Base-by-base conservation (phyloP, 2,888 invertebrate species). In the Gerris lacustris region DNA sequence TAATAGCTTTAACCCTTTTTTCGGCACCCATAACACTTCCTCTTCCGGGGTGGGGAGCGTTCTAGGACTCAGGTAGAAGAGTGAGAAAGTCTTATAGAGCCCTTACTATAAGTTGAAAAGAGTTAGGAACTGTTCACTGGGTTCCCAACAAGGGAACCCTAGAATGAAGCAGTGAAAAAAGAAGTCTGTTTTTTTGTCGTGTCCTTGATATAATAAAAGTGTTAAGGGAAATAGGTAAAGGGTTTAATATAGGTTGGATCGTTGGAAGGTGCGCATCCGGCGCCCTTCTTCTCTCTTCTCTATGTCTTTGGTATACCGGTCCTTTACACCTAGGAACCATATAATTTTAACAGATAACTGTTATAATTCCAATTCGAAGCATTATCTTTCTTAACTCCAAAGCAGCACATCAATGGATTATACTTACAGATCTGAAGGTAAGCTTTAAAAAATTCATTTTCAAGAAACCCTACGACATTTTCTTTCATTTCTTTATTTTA, bases 201-300 rank as follows among this genome's bases (percentile, higher is more conserved):
- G 31, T 55, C 15, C 55, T 55, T 55, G 55, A 55, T 55, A 55
- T 55, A 55, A 55, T 55, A 55, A 55, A 55, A 55, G 55, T 55
- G 55, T 55, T 55, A 55, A 15, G 55, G 55, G 55, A 55, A 55
- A 55, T 55, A 55, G 55, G 55, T 55, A 55, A 55, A 55, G 55
- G 55, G 55, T 55, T 55, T 55, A 55, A 55, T 55, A 15, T 55
- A 15, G 9, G 15, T 15, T 55, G 11, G 55, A 15, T 55, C 55
- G 55, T 55, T 15, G 55, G 55, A 55, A 55, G 55, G 55, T 55
- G 55, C 55, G 55, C 55, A 55, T 55, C 55, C 55, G 11, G 55
- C 55, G 55, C 31, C 31, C 31, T 31, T 31, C 31, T 31, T 2
- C 31, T 31, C 31, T 31, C 31, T 31, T 31, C 2, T 31, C 31